Base-by-base conservation (phyloP, 2,113 vertebrate genomes). In the Myrmecophaga tridactyla region DNA sequence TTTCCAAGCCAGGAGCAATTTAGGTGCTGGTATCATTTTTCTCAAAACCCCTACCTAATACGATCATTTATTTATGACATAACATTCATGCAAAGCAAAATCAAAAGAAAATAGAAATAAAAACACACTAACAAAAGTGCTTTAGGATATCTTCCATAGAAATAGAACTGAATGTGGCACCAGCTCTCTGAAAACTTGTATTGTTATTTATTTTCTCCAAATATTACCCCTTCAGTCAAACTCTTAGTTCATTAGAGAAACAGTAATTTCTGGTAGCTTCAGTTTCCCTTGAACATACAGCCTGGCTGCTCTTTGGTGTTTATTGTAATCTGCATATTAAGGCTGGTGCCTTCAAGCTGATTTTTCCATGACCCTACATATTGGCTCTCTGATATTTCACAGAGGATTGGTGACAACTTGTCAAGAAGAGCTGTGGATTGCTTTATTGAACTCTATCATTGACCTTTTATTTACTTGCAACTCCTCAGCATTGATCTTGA, bases 381-480 rank as follows among this genome's bases (percentile, higher is more conserved):
- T 10, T 82, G 41, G 11, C 36, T 88, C 90, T 13, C 20, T 75
- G n/a, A 31, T 83, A 15, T 67, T 56, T 80, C 76, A 94, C 31
- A 1, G 81, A 84, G 62, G n/a, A 84, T 31, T 78, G 21, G n/a
- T 73, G 43, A 80, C 48, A 93, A 6, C 87, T 91, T 92, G 78
- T 93, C 73, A 91, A 81, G 43, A 92, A 80, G 7, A 51, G 67
- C 34, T 83, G 53, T 89, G 18, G 46, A 31, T 92, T 48, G 3
- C 34, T 69, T 91, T 82, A 83, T 60, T 89, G 58, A 77, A 89
- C 12, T 27, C 48, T 56, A 23, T 89, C 73, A 70, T 82, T 94
- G 60, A 75, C 34, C 29, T 89, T 92, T 94, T 86, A 82, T 92
- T 83, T 94, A 89, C 81, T 86, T 94, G 13, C 69, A 77, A 36